Percentiles rank a stretch among this genome's conserved stretches.
Evolutionary conservation across 2,888 invertebrate species (phyloP).

Genomic region (Leptothorax acervorum): DNA sequence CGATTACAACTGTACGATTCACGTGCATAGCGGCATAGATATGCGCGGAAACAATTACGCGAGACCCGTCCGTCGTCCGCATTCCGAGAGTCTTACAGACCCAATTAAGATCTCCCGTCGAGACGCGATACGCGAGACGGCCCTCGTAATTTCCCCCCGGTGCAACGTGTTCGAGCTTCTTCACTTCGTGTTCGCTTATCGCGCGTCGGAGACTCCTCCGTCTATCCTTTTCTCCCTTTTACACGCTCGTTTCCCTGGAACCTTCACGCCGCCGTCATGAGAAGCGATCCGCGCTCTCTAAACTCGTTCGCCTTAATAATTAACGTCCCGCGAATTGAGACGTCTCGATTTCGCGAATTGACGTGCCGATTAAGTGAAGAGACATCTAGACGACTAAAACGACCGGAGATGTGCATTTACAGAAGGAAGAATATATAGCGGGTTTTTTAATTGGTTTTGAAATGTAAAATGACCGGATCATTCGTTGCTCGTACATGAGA

Average conservation of each 20-base stretch:
- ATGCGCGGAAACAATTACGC: constrained; percentile 55
- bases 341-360: constrained; percentile 14
- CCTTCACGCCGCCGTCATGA: constrained; percentile 31
- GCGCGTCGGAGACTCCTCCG: constrained; percentile 5
- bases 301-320: constrained; percentile 35
- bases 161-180: constrained; percentile 58
- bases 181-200: constrained; percentile 58
- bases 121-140: constrained; percentile 53
- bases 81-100: constrained; percentile 71
- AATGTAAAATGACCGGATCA: neutral
- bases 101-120: constrained; percentile 74
- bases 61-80: constrained; percentile 60
- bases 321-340: constrained; percentile 35
- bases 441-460: neutral
- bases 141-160: constrained; percentile 56
- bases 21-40: constrained; percentile 6
- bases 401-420: neutral
- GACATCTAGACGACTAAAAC: neutral
- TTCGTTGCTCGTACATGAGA: neutral
- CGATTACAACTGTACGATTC: constrained; percentile 40
- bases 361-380: neutral
- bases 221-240: constrained; percentile 9
- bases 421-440: neutral
- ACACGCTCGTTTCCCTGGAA: constrained; percentile 25
- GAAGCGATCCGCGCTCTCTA: constrained; percentile 32